Evolutionary conservation across 2,888 invertebrate species (phyloP).

Genomic region (Bembecia ichneumoniformis): DNA sequence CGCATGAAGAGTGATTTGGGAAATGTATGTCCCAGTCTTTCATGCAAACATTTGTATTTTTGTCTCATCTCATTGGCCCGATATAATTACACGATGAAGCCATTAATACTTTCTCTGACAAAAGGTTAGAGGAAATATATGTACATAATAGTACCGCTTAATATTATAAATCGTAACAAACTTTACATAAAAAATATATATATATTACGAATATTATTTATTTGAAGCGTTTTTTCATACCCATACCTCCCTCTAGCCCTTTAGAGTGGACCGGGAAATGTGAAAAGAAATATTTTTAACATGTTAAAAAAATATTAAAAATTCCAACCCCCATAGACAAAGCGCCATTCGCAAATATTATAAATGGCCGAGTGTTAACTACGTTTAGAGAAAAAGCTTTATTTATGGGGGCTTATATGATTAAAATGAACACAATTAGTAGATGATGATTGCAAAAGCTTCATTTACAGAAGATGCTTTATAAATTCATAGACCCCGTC

Average conservation of each 20-base stretch:
- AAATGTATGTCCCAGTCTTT: too few relatives aligned
- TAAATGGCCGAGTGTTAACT: not conserved
- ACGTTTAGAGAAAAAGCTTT: too few relatives aligned
- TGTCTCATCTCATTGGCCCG: too few relatives aligned
- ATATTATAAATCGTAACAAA: constrained; percentile 6
- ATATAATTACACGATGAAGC: too few relatives aligned
- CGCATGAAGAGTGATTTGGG: too few relatives aligned
- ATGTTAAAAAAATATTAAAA: not conserved
- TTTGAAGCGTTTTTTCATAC: constrained; percentile 27
- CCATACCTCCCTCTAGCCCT: constrained; percentile 65
- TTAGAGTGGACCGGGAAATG: constrained; percentile 47
- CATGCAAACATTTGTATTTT: too few relatives aligned
- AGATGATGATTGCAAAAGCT: too few relatives aligned
- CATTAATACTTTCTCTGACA: constrained; percentile 15
- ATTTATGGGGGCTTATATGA: too few relatives aligned
- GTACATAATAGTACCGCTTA: constrained; percentile 13
- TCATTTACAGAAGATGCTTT: too few relatives aligned
- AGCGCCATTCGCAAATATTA: not conserved
- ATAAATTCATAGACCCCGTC: too few relatives aligned
- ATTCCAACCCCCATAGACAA: not conserved
- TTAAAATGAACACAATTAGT: too few relatives aligned
- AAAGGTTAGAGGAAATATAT: constrained; percentile 55
- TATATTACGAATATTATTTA: constrained; percentile 1
- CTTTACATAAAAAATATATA: not conserved
- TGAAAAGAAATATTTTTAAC: constrained; percentile 23